Percentiles rank a stretch among this genome's conserved stretches.
phyloP scores from a whole-genome alignment of 2,888 invertebrate species.

The Sthenelais limicola region DNA sequence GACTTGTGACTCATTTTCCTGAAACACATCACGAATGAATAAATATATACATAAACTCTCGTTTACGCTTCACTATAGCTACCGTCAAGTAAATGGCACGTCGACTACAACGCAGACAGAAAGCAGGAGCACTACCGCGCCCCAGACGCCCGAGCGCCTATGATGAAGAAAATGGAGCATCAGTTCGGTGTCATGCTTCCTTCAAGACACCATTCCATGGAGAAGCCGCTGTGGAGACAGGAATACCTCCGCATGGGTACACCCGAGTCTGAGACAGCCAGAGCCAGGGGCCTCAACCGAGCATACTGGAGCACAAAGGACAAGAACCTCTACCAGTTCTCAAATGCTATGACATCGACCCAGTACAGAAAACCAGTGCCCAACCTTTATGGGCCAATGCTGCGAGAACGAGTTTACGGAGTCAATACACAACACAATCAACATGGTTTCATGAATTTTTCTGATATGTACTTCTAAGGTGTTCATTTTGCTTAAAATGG shows the following conservation, averaged over 20 bases:
- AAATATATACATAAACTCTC: too few species aligned
- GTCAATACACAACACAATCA: slow-evolving; percentile 68
- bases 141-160: slow-evolving; percentile 45
- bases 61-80: too few species aligned
- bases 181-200: slow-evolving; percentile 46
- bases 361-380: slow-evolving; percentile 68
- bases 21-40: too few species aligned
- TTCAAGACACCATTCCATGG: slow-evolving; percentile 36
- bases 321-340: slow-evolving; percentile 67
- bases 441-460: slow-evolving; percentile 69
- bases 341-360: slow-evolving; percentile 70
- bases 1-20: too few species aligned
- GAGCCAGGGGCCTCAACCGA: slow-evolving; percentile 64
- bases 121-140: slow-evolving; percentile 50
- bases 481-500: background rate
- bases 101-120: slow-evolving; percentile 48
- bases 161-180: slow-evolving; percentile 47
- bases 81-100: slow-evolving; percentile 51
- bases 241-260: slow-evolving; percentile 54
- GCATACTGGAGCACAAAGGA: slow-evolving; percentile 56
- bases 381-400: slow-evolving; percentile 69
- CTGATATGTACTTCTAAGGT: slow-evolving; percentile 65
- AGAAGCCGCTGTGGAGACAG: slow-evolving; percentile 49
- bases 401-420: slow-evolving; percentile 65
- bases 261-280: slow-evolving; percentile 63